Conservation (phyloP, 2,888 invertebrate species). For the Chymomyza amoena region DNA sequence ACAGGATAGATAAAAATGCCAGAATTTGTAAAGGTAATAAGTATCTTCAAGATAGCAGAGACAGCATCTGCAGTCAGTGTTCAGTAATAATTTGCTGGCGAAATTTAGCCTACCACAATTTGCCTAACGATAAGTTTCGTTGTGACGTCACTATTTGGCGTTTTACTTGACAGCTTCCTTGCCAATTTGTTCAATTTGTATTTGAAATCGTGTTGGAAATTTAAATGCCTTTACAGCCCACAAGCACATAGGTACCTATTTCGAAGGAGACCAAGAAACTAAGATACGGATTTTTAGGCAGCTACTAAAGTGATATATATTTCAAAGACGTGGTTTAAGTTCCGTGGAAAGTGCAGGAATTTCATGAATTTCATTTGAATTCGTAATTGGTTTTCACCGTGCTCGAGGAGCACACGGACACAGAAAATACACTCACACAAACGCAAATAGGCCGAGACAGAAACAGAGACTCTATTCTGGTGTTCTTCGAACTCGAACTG, state of each 20-base stretch:
- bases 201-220: conserved; percentile 45
- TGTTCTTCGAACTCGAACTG: conserved; percentile 23
- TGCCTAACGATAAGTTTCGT: conserved; percentile 8
- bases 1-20: neutral
- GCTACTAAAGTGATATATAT: conserved; percentile 45
- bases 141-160: conserved; percentile 20
- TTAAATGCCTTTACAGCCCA: conserved; percentile 33
- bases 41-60: too few species aligned
- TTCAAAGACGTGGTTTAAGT: conserved; percentile 47
- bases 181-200: conserved; percentile 44
- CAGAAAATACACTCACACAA: neutral
- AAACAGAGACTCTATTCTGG: conserved; percentile 11
- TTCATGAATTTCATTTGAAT: conserved; percentile 64
- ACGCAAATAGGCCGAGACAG: neutral
- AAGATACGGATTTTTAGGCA: conserved; percentile 17
- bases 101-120: conserved; percentile 29
- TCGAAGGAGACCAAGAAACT: conserved; percentile 9
- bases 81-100: too few species aligned
- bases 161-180: conserved; percentile 31
- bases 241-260: neutral
- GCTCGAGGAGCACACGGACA: neutral
- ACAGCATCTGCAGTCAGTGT: too few species aligned
- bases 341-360: conserved; percentile 48
- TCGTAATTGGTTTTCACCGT: conserved; percentile 51
- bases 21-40: too few species aligned